A percentile compares a stretch with the other conserved stretches of the same genome.
Conservation (phyloP, 1,140 invertebrate species). For the Hyposmocoma kahamanoa region DNA sequence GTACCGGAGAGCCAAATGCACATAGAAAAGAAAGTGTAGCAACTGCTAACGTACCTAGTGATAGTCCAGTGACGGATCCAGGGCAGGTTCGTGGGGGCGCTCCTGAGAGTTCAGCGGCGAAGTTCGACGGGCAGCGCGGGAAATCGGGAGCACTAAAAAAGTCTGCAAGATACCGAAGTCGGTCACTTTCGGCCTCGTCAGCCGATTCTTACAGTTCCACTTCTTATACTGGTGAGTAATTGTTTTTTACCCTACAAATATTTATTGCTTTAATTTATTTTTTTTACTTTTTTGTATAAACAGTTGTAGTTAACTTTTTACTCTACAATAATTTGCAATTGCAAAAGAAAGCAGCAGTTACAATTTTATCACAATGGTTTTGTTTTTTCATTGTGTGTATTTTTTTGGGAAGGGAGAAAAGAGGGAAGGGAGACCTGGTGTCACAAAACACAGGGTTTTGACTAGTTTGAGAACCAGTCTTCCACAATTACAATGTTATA, state of each 20-base stretch:
- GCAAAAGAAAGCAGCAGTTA: no score
- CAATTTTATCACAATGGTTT: no score
- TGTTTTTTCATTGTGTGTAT: no score
- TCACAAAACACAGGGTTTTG: no score
- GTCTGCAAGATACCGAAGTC: slow-evolving; percentile 87
- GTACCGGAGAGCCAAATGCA: slow-evolving; percentile 43
- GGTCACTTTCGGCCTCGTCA: slow-evolving; percentile 93
- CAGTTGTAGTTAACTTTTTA: no score
- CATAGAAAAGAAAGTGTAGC: slow-evolving; percentile 52
- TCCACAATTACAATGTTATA: no score
- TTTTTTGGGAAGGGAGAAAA: no score
- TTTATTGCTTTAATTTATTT: no score
- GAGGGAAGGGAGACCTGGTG: no score
- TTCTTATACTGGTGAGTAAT: slow-evolving; percentile 64
- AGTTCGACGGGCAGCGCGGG: slow-evolving; percentile 54
- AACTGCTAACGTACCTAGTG: slow-evolving; percentile 47
- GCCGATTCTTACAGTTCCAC: slow-evolving; percentile 94
- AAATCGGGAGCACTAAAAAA: slow-evolving; percentile 86
- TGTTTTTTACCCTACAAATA: background rate
- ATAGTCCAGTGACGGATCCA: slow-evolving; percentile 64
- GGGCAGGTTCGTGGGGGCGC: slow-evolving; percentile 54
- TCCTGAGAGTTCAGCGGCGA: slow-evolving; percentile 36
- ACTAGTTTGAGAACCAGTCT: no score
- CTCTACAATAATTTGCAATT: no score
- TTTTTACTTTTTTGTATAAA: no score